A percentile compares a stretch with the other conserved stretches of the same genome.
Conservation (phyloP, 1,140 invertebrate genomes). For the Stegodyphus mimosarum region DNA sequence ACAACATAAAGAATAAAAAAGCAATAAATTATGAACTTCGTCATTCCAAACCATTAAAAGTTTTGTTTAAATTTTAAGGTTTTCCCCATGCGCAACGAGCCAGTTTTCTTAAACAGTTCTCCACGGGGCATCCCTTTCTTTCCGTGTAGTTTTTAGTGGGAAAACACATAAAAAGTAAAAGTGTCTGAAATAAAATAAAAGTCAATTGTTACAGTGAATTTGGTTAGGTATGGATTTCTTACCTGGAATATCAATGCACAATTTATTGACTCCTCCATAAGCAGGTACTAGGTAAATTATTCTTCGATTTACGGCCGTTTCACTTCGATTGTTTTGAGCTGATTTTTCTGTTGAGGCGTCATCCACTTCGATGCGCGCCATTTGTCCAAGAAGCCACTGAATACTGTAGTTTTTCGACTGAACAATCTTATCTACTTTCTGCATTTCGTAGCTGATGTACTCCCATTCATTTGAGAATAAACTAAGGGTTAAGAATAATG, state of each 20-base stretch:
- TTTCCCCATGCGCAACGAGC: too few species aligned
- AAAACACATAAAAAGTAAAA: too few species aligned
- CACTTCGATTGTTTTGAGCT: not conserved
- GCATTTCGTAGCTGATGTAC: constrained; percentile 24
- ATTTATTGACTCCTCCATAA: constrained; percentile 36
- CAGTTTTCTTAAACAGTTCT: too few species aligned
- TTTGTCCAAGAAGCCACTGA: constrained; percentile 2
- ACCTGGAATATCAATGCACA: constrained; percentile 37
- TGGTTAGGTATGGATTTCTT: not conserved
- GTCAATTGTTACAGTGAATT: too few species aligned
- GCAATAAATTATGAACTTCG: too few species aligned
- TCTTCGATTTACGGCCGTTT: not conserved
- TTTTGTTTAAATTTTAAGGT: too few species aligned
- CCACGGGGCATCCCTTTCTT: too few species aligned
- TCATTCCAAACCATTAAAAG: too few species aligned
- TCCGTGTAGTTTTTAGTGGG: too few species aligned
- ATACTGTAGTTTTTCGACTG: constrained; percentile 8
- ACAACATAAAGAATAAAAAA: too few species aligned
- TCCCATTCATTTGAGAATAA: constrained; percentile 48
- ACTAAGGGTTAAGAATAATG: constrained; percentile 22
- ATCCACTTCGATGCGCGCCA: not conserved
- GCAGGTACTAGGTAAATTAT: constrained; percentile 32
- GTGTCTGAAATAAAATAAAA: too few species aligned
- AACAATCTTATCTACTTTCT: constrained; percentile 5
- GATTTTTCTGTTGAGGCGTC: not conserved